phyloP scores from a whole-genome alignment of 2,113 vertebrate genomes.

The Riparia riparia region DNA sequence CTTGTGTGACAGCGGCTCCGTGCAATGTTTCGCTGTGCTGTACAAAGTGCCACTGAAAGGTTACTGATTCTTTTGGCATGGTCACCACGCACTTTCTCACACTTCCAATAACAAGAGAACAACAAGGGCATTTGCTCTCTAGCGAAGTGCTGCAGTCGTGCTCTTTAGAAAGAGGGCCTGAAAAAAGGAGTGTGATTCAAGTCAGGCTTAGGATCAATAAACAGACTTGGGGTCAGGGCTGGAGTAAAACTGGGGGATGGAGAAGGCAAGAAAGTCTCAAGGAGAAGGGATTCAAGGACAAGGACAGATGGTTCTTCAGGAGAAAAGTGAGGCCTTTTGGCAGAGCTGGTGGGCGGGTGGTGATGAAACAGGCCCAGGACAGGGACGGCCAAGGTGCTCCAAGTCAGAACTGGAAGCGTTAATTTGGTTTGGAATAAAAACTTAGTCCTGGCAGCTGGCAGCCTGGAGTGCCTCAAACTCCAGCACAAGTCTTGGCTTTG shows the following conservation, averaged over 20 bases:
- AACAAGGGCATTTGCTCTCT: conserved; percentile 44
- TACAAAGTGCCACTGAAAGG: background rate
- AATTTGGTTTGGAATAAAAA: background rate
- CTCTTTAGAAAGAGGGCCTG: conserved; percentile 5
- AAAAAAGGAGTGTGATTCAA: conserved; percentile 20
- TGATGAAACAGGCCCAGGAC: background rate
- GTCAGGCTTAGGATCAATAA: conserved; percentile 19
- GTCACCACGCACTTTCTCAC: background rate
- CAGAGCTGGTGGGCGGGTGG: background rate
- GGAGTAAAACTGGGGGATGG: background rate
- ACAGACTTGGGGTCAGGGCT: background rate
- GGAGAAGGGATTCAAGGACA: background rate
- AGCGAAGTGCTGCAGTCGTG: background rate
- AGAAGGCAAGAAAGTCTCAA: background rate
- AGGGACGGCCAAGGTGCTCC: background rate
- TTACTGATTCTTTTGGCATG: background rate
- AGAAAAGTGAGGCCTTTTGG: background rate
- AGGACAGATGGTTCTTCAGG: background rate
- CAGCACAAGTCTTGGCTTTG: background rate
- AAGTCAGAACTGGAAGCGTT: background rate
- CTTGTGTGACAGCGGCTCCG: background rate
- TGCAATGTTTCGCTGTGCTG: background rate
- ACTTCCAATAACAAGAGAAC: conserved; percentile 46
- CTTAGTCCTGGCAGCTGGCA: conserved; percentile 3
- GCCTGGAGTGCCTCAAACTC: background rate